Evolutionary conservation across 2,797 vertebrate species (phyloP).

Genomic region (Eidolon dupreanum): DNA sequence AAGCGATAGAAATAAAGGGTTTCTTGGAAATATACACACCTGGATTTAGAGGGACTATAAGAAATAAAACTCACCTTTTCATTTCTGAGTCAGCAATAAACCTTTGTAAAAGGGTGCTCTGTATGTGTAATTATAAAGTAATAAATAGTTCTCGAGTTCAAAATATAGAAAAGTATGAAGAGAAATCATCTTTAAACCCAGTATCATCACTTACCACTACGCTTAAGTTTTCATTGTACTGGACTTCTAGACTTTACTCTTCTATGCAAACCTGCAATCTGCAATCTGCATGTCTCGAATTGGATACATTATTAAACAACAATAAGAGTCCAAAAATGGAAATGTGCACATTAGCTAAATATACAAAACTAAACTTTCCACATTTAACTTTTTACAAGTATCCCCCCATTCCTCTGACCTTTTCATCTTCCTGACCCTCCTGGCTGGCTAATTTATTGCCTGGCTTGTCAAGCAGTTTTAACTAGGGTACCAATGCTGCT

Average conservation of each 20-base stretch:
- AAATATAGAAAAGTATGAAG: background rate
- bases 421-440: background rate
- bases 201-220: background rate
- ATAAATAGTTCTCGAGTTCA: background rate
- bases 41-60: background rate
- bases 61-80: slow-evolving; percentile 34
- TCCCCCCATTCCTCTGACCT: background rate
- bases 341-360: background rate
- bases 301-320: background rate
- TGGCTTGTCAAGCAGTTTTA: background rate
- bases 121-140: background rate
- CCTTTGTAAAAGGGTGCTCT: background rate
- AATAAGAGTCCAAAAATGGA: background rate
- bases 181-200: slow-evolving; percentile 17
- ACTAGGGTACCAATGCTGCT: background rate
- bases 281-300: background rate
- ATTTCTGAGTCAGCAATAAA: background rate
- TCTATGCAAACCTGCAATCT: background rate
- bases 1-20: background rate
- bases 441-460: background rate
- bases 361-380: background rate
- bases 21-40: background rate
- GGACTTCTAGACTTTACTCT: background rate
- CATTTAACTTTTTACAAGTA: background rate
- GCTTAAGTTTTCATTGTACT: background rate